These are phyloP conservation scores for Buceros bicornis DNA, from an alignment of 2,797 vertebrate species.

Conservation along the genomic window DNA sequence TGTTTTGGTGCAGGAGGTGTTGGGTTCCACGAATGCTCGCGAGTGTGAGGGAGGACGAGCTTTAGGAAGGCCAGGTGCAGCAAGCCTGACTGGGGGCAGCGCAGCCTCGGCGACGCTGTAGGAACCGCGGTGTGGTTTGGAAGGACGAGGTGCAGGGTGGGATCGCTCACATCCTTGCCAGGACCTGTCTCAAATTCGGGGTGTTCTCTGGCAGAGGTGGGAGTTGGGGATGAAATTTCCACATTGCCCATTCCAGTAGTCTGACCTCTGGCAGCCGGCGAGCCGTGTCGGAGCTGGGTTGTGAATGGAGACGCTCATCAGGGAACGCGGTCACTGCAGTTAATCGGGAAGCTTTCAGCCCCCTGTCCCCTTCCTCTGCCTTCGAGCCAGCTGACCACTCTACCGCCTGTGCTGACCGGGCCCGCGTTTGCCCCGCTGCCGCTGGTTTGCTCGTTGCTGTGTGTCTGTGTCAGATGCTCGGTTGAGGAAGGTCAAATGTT, in stretches of 20 bases:
- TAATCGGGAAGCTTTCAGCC: not conserved
- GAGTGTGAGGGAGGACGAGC: not conserved
- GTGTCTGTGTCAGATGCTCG: not conserved
- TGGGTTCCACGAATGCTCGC: not conserved
- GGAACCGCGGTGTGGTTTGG: not conserved
- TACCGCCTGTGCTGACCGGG: not conserved
- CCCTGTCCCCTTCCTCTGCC: not conserved
- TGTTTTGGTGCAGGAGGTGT: not conserved
- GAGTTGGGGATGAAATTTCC: not conserved
- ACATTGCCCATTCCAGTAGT: not conserved
- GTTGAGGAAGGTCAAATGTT: not conserved
- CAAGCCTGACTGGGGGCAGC: not conserved
- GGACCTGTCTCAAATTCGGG: not conserved
- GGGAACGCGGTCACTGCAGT: not conserved
- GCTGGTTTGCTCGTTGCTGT: not conserved
- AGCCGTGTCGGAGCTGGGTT: not conserved
- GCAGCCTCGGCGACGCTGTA: accelerated
- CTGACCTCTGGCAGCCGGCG: not conserved
- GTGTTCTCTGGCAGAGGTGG: not conserved
- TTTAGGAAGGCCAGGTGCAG: not conserved
- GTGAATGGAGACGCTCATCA: not conserved
- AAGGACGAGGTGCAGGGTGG: not conserved
- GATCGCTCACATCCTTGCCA: not conserved
- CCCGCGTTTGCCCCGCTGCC: not conserved
- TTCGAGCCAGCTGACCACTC: not conserved